A percentile compares a stretch with the other conserved stretches of the same genome.
phyloP scores from a whole-genome alignment of 2,113 vertebrate species.

The Ptilonorhynchus violaceus region DNA sequence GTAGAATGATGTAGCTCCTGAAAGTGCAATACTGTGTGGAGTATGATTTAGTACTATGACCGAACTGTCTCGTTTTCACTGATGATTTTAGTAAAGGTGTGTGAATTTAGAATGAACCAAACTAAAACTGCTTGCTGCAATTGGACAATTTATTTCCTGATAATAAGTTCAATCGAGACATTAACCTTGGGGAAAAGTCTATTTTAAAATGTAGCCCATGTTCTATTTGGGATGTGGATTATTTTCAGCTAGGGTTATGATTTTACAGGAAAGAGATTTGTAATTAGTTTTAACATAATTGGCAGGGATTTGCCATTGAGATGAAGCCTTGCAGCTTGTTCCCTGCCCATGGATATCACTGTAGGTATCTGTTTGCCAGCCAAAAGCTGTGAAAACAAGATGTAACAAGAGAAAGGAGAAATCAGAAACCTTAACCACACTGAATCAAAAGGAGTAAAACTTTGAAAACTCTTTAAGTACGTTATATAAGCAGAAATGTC shows the following conservation, averaged over 20 bases:
- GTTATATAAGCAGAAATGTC: background rate
- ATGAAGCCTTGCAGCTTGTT: slow-evolving; percentile 25
- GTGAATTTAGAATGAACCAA: slow-evolving; percentile 53
- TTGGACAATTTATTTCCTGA: slow-evolving; percentile 28
- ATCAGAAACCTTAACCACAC: background rate
- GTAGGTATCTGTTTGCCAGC: slow-evolving; percentile 15
- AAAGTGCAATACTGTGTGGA: slow-evolving; percentile 4
- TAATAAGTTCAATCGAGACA: slow-evolving; percentile 28
- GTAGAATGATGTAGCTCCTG: slow-evolving; percentile 53
- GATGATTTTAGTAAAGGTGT: slow-evolving; percentile 41
- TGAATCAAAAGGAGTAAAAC: background rate
- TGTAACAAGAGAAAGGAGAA: slow-evolving; percentile 1
- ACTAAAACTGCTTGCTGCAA: slow-evolving; percentile 23
- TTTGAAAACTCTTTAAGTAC: background rate
- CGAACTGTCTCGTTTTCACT: slow-evolving; percentile 44
- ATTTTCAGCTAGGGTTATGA: slow-evolving; percentile 40
- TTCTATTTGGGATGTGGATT: slow-evolving; percentile 22
- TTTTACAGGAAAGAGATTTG: slow-evolving; percentile 46
- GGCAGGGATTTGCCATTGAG: slow-evolving; percentile 14
- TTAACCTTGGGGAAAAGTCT: background rate
- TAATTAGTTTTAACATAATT: slow-evolving; percentile 59
- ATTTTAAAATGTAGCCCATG: slow-evolving; percentile 1
- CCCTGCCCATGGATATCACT: slow-evolving; percentile 22
- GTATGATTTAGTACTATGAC: slow-evolving; percentile 53
- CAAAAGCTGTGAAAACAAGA: slow-evolving; percentile 26